These are phyloP conservation scores for Stomatorhinus ivindoensis DNA, from an alignment of 2,113 vertebrate species.

Conservation along the genomic window DNA sequence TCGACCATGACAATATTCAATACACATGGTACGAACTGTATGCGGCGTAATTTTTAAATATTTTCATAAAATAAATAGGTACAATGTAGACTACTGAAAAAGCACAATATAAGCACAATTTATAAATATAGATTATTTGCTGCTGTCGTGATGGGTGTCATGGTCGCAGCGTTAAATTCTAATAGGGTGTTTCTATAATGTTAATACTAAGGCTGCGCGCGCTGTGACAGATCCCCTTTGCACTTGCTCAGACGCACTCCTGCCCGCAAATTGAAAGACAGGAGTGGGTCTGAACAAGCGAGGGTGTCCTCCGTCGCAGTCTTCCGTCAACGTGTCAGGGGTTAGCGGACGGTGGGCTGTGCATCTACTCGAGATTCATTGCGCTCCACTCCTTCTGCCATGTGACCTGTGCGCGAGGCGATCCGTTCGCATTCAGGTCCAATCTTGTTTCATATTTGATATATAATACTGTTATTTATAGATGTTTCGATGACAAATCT, in stretches of 20 bases:
- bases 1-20: not conserved
- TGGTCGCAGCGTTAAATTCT: not conserved
- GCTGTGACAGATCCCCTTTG: not conserved
- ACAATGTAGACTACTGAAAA: not conserved
- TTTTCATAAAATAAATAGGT: not conserved
- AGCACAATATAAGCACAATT: not conserved
- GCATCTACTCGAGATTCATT: not conserved
- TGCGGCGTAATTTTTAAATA: not conserved
- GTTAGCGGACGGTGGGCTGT: not conserved
- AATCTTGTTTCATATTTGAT: not conserved
- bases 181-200: not conserved
- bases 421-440: not conserved
- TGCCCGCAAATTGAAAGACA: not conserved
- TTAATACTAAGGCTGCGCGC: not conserved
- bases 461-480: not conserved
- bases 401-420: not conserved
- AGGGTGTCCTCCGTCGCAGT: not conserved
- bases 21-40: not conserved
- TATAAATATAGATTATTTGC: not conserved
- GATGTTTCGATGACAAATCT: not conserved
- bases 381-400: not conserved
- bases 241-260: not conserved
- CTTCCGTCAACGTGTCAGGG: not conserved
- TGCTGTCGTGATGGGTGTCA: not conserved
- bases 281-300: not conserved